These are phyloP conservation scores for Notodonta ziczac DNA, from an alignment of 2,888 invertebrate species.

Conservation along the genomic window DNA sequence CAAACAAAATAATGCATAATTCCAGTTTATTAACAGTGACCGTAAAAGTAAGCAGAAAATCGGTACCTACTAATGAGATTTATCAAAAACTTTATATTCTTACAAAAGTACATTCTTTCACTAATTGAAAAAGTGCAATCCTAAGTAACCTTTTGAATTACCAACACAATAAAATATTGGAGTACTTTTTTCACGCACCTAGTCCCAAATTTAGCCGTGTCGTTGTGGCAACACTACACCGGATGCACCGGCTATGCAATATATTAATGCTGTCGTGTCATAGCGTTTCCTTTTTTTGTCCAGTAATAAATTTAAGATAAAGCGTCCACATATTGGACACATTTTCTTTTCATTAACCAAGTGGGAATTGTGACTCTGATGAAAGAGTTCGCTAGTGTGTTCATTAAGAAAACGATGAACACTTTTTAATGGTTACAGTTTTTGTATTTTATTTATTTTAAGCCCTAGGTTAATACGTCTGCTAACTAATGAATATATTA, in stretches of 20 bases:
- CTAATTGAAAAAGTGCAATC: not conserved
- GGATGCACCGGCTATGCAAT: constrained; percentile 49
- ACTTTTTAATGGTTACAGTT: too few relatives aligned
- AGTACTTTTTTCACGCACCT: not conserved
- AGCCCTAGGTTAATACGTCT: too few relatives aligned
- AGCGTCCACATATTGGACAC: constrained; percentile 18
- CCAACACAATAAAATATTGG: not conserved
- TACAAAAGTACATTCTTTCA: not conserved
- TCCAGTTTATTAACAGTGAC: too few relatives aligned
- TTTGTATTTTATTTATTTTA: too few relatives aligned
- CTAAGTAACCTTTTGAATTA: not conserved
- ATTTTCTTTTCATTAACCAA: constrained; percentile 17
- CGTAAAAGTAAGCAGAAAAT: too few relatives aligned
- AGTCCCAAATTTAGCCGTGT: constrained; percentile 2
- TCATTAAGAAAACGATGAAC: not conserved
- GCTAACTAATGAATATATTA: too few relatives aligned
- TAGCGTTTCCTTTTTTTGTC: constrained; percentile 32
- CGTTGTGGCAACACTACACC: constrained; percentile 22
- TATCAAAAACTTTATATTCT: too few relatives aligned
- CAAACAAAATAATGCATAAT: too few relatives aligned
- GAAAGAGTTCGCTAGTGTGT: not conserved
- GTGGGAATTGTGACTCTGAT: not conserved
- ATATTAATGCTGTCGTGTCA: constrained; percentile 50
- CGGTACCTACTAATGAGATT: too few relatives aligned
- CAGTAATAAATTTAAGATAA: constrained; percentile 33